Base-by-base conservation (phyloP, 2,888 invertebrate species). In the Adelognathus sp. region DNA sequence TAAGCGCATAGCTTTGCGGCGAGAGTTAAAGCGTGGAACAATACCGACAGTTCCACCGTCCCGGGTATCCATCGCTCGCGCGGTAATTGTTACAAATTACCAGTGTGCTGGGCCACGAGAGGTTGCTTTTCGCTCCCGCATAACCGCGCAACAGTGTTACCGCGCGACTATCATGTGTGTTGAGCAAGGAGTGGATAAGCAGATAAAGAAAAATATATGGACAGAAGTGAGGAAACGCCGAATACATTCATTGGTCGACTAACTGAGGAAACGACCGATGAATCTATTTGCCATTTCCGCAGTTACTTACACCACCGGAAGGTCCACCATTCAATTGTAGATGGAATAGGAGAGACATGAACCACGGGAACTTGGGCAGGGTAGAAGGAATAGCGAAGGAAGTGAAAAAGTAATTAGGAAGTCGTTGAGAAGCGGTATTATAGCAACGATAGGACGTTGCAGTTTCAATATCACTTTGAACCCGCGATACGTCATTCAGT, bases 71-170 rank as follows among this genome's bases (percentile, higher is more conserved):
- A 77, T 76, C 75, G 75, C 73, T 72, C 76, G 74, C 66, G 84
- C 80, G 69, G 82, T 83, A 83, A 85, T 79, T 83, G 83, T 81
- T 83, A 81, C 76, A 77, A 84, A 84, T 84, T 81, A 80, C 76
- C 64, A 39, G 75, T 6, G 4, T 16, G 16, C 44, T n/a, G n/a
- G n/a, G n/a, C n/a, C n/a, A n/a, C n/a, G n/a, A 14, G 16, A 7
- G 16, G 44, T 44, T 18, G 14, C 16, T 14, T 14, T 14, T 0
- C 14, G 14, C 4, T 44, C 14, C 0, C 16, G 3, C 16, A 6
- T 16, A 16, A 14, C 7, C 44, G 16, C 44, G n/a, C n/a, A 44
- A 14, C 16, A 44, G 44, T 16, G 18, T 3, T 16, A 21, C 3
- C 21, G 21, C n/a, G n/a, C n/a, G n/a, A n/a, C n/a, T n/a, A n/a